Evolutionary conservation across 2,888 invertebrate genomes (phyloP), one percentile per base, ranked within the genome.

Genomic region (Zelleria hepariella): DNA sequence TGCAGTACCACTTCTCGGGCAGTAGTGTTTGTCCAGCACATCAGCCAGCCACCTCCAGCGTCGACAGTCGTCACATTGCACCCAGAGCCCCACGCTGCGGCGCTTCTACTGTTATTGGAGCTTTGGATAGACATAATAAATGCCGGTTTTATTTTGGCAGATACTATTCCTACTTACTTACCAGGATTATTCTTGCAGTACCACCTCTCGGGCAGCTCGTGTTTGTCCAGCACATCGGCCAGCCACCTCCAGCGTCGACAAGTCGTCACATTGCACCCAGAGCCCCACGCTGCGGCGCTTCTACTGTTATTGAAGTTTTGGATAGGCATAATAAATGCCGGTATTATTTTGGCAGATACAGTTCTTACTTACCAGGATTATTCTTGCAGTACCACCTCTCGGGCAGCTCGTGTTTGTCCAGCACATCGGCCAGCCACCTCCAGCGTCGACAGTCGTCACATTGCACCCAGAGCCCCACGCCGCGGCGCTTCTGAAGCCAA

Each of bases 331-430:
- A n/a, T n/a, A n/a, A n/a, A n/a, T n/a, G n/a, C n/a, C n/a, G n/a
- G n/a, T n/a, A n/a, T n/a, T n/a, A n/a, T n/a, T n/a, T n/a, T n/a
- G n/a, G n/a, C n/a, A n/a, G n/a, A n/a, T n/a, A n/a, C n/a, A n/a
- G n/a, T n/a, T n/a, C n/a, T 20, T 42, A 65, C 64, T 67, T 65
- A 91, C 92, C 91, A 68, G 83, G 71, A 70, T 93, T 92, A 90
- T 92, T 90, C 48, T 68, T 66, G 69, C 93, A 94, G 64, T 82
- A 90, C 93, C 93, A 94, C 59, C 84, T 77, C 1, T 85, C 75
- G 0, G 93, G 92, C 23, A 94, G 74, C 32, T 90, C 86, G 18
- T 88, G 67, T 1, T 91, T 91, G 67, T 94, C 93, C 6, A 90
- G 75, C 0, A 90, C 77, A 21, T 89, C 67, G 0, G 86, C 74